These are phyloP conservation scores for Acronicta psi DNA, from an alignment of 2,888 invertebrate genomes.

Conservation along the genomic window DNA sequence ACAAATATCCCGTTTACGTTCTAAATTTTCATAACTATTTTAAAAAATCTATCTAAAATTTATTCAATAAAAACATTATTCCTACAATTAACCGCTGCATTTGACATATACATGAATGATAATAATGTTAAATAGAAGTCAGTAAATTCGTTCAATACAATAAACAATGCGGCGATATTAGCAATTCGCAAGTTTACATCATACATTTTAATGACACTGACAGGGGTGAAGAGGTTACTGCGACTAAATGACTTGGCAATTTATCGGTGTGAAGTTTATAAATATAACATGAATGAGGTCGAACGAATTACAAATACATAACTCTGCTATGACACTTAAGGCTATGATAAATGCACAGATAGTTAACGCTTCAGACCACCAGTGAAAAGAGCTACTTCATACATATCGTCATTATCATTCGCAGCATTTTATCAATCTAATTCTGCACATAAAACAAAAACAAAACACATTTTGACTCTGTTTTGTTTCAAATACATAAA, in stretches of 20 bases:
- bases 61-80: constrained; percentile 39
- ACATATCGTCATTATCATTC: too few species aligned
- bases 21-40: too few species aligned
- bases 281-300: constrained; percentile 43
- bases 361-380: not conserved
- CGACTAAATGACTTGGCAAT: constrained; percentile 43
- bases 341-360: not conserved
- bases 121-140: not conserved
- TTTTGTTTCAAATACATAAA: too few species aligned
- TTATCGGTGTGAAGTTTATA: constrained; percentile 45
- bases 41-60: too few species aligned
- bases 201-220: constrained; percentile 47
- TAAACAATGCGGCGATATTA: constrained; percentile 23
- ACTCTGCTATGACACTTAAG: constrained; percentile 1
- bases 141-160: constrained; percentile 17
- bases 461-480: too few species aligned
- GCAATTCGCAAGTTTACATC: constrained; percentile 41
- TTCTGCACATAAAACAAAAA: too few species aligned
- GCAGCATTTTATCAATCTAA: too few species aligned
- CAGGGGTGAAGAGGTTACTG: constrained; percentile 36
- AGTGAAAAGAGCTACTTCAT: too few species aligned
- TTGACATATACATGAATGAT: too few species aligned
- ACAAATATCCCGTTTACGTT: too few species aligned
- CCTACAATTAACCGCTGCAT: too few species aligned
- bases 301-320: constrained; percentile 17